Evolutionary conservation across 2,888 invertebrate species (phyloP), one percentile per base, ranked within the genome.

Genomic region (Loripinus fragilis): DNA sequence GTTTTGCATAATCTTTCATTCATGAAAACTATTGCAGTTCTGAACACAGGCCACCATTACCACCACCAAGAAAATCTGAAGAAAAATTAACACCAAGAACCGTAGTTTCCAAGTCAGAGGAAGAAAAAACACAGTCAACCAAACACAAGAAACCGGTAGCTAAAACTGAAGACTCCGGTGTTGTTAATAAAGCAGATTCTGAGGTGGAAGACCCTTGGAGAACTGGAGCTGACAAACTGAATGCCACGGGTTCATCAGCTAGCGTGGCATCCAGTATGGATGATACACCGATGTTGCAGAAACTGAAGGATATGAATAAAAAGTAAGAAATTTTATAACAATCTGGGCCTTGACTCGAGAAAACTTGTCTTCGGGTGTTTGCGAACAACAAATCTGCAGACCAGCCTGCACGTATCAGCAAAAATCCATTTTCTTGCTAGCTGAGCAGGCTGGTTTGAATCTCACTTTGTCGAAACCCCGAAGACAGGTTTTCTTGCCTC

Each of bases 221-320:
- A 38, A 20, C 64, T 1, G 69, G 69, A 33, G 30, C 45, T 20
- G 60, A 33, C 52, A 35, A 65, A 33, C 20, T 60, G 33, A 60
- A 60, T 60, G 50, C 41, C 7, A 45, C 74, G 48, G 76, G 79
- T 10, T 83, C 79, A 28, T 81, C 85, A 12, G 77, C 80, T 41
- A 80, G 85, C 15, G 80, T 86, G 33, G 75, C 86, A 17, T 83
- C 83, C 12, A 85, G 78, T 72, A 82, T 85, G 60, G 85, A 86
- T 74, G 88, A 90, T 48, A 80, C 78, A 20, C 85, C 88, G 28
- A 86, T 91, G 82, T 72, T 91, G 55, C 88, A 91, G 73, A 86
- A 89, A 76, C 86, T 91, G 17, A 90, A 89, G 78, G 87, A 87
- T 76, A 90, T 90, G 88, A 87, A 88, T 64, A 86, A 87, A 48